Evolutionary conservation across 2,113 vertebrate species (phyloP).

Genomic region (Globicephala melas): DNA sequence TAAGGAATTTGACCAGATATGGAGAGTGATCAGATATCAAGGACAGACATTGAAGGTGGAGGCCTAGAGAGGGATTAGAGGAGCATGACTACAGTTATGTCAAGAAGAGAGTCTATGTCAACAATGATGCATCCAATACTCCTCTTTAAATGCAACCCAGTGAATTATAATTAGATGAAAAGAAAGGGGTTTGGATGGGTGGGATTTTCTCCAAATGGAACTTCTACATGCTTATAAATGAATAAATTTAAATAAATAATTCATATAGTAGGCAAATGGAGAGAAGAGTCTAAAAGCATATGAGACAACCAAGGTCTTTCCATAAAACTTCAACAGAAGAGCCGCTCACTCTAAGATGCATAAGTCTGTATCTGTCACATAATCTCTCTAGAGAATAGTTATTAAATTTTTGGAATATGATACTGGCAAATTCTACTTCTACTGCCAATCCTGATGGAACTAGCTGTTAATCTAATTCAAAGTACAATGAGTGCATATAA

Average conservation of each 20-base stretch:
- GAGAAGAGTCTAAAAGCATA: background rate
- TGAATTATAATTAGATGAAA: background rate
- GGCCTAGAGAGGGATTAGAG: background rate
- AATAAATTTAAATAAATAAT: conserved; percentile 8
- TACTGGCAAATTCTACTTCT: background rate
- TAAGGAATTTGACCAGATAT: background rate
- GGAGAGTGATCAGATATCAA: background rate
- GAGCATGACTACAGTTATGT: background rate
- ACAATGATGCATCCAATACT: background rate
- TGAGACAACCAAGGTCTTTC: background rate
- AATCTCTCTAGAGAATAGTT: background rate
- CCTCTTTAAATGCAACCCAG: background rate
- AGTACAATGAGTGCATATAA: background rate
- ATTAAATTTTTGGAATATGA: background rate
- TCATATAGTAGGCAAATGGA: background rate
- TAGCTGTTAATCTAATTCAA: background rate
- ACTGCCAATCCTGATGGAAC: background rate
- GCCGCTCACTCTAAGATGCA: background rate
- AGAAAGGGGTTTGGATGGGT: background rate
- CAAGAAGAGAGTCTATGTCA: background rate
- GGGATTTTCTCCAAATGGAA: background rate
- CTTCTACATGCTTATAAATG: background rate
- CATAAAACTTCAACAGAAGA: background rate
- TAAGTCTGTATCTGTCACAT: background rate
- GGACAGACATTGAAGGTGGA: background rate